phyloP scores from a whole-genome alignment of 2,113 vertebrate species.

The Eulemur macaco region DNA sequence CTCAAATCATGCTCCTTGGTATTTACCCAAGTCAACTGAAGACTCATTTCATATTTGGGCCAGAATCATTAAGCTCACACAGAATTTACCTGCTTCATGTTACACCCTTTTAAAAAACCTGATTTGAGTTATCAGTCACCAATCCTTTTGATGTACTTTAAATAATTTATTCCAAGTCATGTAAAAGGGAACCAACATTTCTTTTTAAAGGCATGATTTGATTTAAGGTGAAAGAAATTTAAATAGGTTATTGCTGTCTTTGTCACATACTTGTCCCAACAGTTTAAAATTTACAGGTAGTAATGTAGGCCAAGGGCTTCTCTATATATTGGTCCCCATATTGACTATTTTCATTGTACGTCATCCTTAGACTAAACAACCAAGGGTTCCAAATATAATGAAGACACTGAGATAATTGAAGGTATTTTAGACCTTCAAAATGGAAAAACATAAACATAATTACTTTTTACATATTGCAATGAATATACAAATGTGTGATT shows the following conservation, averaged over 20 bases:
- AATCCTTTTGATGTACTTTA: slow-evolving; percentile 89
- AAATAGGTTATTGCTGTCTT: slow-evolving; percentile 67
- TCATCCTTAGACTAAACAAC: slow-evolving; percentile 1
- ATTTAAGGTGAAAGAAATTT: slow-evolving; percentile 79
- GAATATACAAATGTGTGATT: neutral
- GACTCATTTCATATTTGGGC: slow-evolving; percentile 83
- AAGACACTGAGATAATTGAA: neutral
- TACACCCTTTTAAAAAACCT: slow-evolving; percentile 91
- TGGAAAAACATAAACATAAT: neutral
- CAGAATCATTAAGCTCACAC: slow-evolving; percentile 91
- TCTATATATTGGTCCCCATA: neutral
- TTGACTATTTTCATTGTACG: neutral
- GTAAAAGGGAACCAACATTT: slow-evolving; percentile 79
- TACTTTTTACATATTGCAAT: neutral
- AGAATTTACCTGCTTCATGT: slow-evolving; percentile 91
- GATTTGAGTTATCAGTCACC: slow-evolving; percentile 89
- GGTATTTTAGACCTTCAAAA: neutral
- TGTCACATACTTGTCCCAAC: slow-evolving; percentile 63
- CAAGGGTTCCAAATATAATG: neutral
- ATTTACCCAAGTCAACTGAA: neutral
- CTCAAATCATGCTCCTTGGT: neutral
- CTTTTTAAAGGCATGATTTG: slow-evolving; percentile 79
- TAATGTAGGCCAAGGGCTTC: slow-evolving; percentile 6
- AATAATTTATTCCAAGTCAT: slow-evolving; percentile 80
- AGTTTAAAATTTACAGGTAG: slow-evolving; percentile 50